Percentiles rank a stretch among this genome's conserved stretches.
Evolutionary conservation across 1,140 invertebrate species (phyloP).

Genomic region (Danaus melanippus): DNA sequence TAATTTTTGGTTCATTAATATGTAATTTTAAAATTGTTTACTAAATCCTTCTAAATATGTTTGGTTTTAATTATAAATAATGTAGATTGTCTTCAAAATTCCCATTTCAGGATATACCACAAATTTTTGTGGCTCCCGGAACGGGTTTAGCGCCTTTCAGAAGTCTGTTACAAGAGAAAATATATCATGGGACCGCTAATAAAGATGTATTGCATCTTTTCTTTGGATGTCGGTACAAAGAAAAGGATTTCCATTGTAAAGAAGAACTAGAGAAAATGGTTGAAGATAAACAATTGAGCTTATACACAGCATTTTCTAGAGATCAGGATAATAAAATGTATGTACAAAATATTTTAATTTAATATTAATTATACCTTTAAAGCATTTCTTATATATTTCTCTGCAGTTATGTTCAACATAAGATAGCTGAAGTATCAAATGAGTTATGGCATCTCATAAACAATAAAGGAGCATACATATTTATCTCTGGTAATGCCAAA

Average conservation of each 20-base stretch:
- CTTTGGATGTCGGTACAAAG: slow-evolving; percentile 91
- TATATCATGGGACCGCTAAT: slow-evolving; percentile 49
- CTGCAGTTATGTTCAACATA: slow-evolving; percentile 93
- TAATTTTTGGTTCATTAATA: too few relatives aligned
- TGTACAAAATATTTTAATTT: slow-evolving; percentile 44
- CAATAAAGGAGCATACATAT: slow-evolving; percentile 77
- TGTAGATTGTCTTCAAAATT: too few relatives aligned
- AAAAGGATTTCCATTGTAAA: slow-evolving; percentile 87
- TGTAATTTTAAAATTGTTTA: too few relatives aligned
- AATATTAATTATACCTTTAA: background rate
- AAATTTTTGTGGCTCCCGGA: slow-evolving; percentile 96
- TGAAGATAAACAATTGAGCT: slow-evolving; percentile 72
- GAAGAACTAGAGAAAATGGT: slow-evolving; percentile 80
- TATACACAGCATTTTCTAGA: slow-evolving; percentile 93
- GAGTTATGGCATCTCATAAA: slow-evolving; percentile 79
- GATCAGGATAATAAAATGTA: slow-evolving; percentile 92
- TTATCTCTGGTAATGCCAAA: slow-evolving; percentile 94
- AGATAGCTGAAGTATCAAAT: slow-evolving; percentile 77
- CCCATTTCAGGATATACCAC: slow-evolving; percentile 73
- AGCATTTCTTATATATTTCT: slow-evolving; percentile 13
- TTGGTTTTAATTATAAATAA: slow-evolving; percentile 1
- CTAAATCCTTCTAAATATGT: too few relatives aligned
- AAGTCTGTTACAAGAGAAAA: slow-evolving; percentile 83
- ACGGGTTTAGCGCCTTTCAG: slow-evolving; percentile 97
- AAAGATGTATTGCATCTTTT: slow-evolving; percentile 79